phyloP scores from a whole-genome alignment of 2,113 vertebrate species.

The Machaerirhynchus nigripectus region DNA sequence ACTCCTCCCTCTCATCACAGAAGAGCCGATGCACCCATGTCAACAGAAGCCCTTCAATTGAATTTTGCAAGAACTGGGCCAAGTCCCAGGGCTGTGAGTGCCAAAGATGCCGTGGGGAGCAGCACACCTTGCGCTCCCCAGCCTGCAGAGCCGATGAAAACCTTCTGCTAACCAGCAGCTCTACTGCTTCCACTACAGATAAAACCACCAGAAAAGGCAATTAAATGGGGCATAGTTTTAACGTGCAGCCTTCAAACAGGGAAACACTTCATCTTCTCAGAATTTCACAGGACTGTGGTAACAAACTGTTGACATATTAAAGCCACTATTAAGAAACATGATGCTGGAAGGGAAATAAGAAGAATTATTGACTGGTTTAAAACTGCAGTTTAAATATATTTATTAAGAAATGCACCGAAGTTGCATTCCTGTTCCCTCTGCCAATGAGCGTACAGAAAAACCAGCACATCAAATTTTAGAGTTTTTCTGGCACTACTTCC shows the following conservation, averaged over 20 bases:
- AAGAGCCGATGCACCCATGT: not conserved
- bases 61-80: slow-evolving; percentile 50
- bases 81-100: slow-evolving; percentile 18
- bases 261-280: not conserved
- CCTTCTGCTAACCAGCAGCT: not conserved
- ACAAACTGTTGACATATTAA: slow-evolving; percentile 10
- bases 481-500: not conserved
- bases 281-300: not conserved
- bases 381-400: not conserved
- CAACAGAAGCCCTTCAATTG: slow-evolving; percentile 35
- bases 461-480: not conserved
- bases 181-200: not conserved
- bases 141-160: not conserved
- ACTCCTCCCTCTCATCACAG: not conserved
- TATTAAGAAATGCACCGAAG: not conserved
- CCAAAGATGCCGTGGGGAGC: not conserved
- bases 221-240: not conserved
- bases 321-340: not conserved
- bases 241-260: not conserved
- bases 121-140: not conserved
- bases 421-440: not conserved
- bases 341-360: not conserved
- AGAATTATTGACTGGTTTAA: not conserved
- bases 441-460: not conserved
- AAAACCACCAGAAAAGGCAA: not conserved